Conservation (phyloP, 2,888 invertebrate genomes). For the Nomada ferruginata region DNA sequence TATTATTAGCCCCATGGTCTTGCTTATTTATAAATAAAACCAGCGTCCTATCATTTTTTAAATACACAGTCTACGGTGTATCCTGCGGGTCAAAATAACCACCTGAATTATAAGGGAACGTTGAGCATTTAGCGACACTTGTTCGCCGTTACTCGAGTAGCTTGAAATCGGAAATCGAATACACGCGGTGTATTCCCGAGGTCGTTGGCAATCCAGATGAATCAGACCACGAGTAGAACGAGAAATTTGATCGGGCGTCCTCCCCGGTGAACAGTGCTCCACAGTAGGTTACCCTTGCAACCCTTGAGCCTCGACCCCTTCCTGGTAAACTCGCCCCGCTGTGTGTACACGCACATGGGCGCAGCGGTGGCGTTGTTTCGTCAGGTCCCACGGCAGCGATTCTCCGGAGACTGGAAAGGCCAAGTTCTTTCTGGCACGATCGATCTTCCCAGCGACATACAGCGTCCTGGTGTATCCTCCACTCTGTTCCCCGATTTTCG, state of each 20-base stretch:
- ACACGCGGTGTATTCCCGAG: no score
- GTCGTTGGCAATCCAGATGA: conserved; percentile 27
- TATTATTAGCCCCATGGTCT: conserved; percentile 30
- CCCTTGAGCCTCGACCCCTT: conserved; percentile 70
- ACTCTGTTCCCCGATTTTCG: conserved; percentile 1
- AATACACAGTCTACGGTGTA: background rate
- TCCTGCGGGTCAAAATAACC: background rate
- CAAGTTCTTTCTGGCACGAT: conserved; percentile 68
- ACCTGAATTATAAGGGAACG: no score
- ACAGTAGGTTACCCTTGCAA: conserved; percentile 74
- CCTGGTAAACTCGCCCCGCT: conserved; percentile 58
- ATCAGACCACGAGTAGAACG: conserved; percentile 48
- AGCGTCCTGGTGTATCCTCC: conserved; percentile 35
- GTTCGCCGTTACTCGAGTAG: background rate
- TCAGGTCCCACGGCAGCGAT: conserved; percentile 63
- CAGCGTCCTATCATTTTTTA: conserved; percentile 15
- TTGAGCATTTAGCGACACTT: background rate
- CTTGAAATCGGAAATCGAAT: no score
- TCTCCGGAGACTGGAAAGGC: conserved; percentile 69
- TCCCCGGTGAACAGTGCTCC: conserved; percentile 67
- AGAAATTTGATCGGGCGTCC: conserved; percentile 61
- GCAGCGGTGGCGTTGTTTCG: conserved; percentile 61
- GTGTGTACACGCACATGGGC: conserved; percentile 32
- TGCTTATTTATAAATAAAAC: conserved; percentile 32
- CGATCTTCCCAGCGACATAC: conserved; percentile 60